Conservation (phyloP, 2,888 invertebrate species). For the Apamea sordens region DNA sequence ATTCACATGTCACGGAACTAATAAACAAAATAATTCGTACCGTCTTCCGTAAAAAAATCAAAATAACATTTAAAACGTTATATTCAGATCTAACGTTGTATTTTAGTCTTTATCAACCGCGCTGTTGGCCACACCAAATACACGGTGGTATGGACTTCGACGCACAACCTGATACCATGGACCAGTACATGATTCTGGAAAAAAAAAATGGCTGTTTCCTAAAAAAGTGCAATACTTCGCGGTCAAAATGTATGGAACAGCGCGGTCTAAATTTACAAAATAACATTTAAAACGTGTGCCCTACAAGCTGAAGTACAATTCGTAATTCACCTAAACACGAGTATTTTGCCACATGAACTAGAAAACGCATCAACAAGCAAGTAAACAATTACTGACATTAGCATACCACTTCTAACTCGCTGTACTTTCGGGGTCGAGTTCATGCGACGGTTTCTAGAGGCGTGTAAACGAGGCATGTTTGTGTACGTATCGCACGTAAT, state of each 20-base stretch:
- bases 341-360: slow-evolving; percentile 10
- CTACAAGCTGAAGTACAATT: neutral
- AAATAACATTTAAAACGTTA: neutral
- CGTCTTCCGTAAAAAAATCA: neutral
- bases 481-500: neutral
- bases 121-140: too few species aligned
- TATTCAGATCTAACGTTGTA: too few species aligned
- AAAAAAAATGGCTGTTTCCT: neutral
- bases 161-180: too few species aligned
- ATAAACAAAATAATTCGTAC: neutral
- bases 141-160: too few species aligned
- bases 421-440: slow-evolving; percentile 56
- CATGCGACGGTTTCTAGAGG: slow-evolving; percentile 41
- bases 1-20: neutral
- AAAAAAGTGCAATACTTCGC: too few species aligned
- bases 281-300: neutral
- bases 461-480: slow-evolving; percentile 39
- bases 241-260: too few species aligned
- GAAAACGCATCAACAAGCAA: slow-evolving; percentile 33
- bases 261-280: neutral
- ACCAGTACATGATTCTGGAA: too few species aligned
- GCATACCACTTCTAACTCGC: slow-evolving; percentile 30
- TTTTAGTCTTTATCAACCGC: too few species aligned
- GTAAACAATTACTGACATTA: slow-evolving; percentile 47
- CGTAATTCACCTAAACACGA: neutral